A percentile compares a stretch with the other conserved stretches of the same genome.
These are phyloP conservation scores for Hemitrygon akajei DNA, from an alignment of 2,797 vertebrate genomes.

Conservation along the genomic window DNA sequence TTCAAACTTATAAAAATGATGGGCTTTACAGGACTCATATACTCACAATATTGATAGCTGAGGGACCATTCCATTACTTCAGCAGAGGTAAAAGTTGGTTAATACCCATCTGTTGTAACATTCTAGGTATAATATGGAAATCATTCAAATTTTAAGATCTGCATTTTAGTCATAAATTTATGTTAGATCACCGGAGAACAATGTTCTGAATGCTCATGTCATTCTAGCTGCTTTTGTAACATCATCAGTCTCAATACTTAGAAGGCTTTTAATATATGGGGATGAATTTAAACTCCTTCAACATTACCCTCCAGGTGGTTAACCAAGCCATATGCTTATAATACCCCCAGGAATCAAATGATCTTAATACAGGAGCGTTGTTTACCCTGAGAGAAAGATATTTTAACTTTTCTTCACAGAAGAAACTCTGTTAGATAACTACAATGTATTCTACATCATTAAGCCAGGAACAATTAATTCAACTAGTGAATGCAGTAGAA, in stretches of 20 bases:
- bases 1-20: not conserved
- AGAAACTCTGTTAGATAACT: not conserved
- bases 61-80: not conserved
- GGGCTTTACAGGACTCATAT: not conserved
- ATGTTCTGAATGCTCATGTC: conserved; percentile 16
- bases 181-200: conserved; percentile 12
- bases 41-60: not conserved
- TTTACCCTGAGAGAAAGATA: not conserved
- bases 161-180: not conserved
- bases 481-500: not conserved
- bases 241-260: conserved; percentile 9
- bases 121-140: conserved; percentile 4
- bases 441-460: conserved; percentile 8
- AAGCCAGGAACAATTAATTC: not conserved
- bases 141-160: not conserved
- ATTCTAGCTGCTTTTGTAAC: conserved; percentile 25
- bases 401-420: not conserved
- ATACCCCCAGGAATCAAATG: not conserved
- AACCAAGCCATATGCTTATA: not conserved
- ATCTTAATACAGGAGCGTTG: not conserved
- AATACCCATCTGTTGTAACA: conserved; percentile 29
- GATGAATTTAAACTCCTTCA: not conserved
- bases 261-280: conserved; percentile 10
- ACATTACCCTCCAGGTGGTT: not conserved
- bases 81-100: not conserved